Evolutionary conservation across 2,797 vertebrate species (phyloP).

Genomic region (Xenopus petersii): DNA sequence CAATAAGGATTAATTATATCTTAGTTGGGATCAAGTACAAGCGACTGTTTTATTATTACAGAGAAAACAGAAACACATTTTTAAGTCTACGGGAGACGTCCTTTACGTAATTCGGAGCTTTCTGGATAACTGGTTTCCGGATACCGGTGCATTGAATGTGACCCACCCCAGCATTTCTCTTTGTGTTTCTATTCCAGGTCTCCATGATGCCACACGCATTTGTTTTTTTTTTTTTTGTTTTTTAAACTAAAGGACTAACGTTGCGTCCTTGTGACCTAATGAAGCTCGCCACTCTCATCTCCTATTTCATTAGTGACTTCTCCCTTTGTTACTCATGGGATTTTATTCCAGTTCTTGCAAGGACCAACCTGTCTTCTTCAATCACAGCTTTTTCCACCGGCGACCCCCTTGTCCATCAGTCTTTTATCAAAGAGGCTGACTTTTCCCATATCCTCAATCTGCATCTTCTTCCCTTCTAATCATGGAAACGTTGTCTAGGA

Average conservation of each 20-base stretch:
- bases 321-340: constrained; percentile 17
- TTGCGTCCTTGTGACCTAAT: constrained; percentile 39
- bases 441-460: background rate
- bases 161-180: background rate
- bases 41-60: too few species aligned
- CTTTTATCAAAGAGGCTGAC: background rate
- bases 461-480: background rate
- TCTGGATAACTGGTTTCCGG: too few species aligned
- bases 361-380: constrained; percentile 32
- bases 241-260: constrained; percentile 31
- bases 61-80: too few species aligned
- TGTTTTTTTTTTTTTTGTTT: background rate
- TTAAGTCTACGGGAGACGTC: too few species aligned
- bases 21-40: too few species aligned
- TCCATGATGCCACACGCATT: constrained; percentile 16
- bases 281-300: constrained; percentile 13
- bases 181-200: constrained; percentile 10
- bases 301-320: constrained; percentile 12
- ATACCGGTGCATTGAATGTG: too few species aligned
- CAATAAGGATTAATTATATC: too few species aligned
- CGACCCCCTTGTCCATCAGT: background rate
- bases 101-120: too few species aligned
- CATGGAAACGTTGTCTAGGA: background rate
- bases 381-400: constrained; percentile 24
- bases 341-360: constrained; percentile 39